phyloP scores from a whole-genome alignment of 2,888 invertebrate species.

The Sarcophaga carnaria region DNA sequence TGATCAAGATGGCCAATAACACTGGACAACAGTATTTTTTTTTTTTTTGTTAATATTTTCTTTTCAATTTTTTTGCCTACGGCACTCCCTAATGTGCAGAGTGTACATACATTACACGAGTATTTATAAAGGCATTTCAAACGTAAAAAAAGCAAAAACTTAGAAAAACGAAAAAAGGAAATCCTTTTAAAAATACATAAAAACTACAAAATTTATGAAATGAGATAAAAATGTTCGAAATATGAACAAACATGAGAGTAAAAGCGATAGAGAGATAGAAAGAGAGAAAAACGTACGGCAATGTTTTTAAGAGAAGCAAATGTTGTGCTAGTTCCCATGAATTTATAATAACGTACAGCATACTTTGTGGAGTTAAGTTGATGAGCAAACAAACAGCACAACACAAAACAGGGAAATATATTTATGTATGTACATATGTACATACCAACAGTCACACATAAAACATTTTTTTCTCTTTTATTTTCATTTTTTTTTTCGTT shows the following conservation, averaged over 20 bases:
- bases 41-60: too few species aligned
- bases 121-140: slow-evolving; percentile 56
- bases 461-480: background rate
- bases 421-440: too few species aligned
- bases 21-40: too few species aligned
- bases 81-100: too few species aligned
- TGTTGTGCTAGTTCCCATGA: slow-evolving; percentile 39
- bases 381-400: background rate
- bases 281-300: background rate
- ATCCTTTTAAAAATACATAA: background rate
- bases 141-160: background rate
- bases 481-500: too few species aligned
- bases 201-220: slow-evolving; percentile 26
- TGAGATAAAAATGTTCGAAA: slow-evolving; percentile 33
- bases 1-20: too few species aligned
- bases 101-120: background rate
- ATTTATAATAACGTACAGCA: slow-evolving; percentile 15
- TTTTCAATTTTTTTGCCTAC: too few species aligned
- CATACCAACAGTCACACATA: background rate
- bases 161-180: background rate
- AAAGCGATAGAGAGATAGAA: too few species aligned
- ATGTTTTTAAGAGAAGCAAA: slow-evolving; percentile 8
- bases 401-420: background rate
- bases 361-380: slow-evolving; percentile 44
- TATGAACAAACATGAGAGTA: slow-evolving; percentile 13